A percentile compares a stretch with the other conserved stretches of the same genome.
Conservation (phyloP, 2,797 vertebrate genomes). For the Tapera naevia region DNA sequence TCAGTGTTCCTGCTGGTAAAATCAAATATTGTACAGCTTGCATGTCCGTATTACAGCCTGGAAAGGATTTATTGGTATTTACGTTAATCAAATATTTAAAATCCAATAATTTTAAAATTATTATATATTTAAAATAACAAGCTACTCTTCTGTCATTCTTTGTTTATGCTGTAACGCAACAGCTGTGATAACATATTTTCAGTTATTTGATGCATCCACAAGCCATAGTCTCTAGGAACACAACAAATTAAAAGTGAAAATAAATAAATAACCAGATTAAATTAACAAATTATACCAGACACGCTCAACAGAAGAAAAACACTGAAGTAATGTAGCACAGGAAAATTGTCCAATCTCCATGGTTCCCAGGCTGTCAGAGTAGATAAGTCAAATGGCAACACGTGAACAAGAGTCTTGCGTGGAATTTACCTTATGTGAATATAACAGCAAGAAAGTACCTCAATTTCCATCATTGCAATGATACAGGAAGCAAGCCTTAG, state of each 20-base stretch:
- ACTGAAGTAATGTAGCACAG: not conserved
- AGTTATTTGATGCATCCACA: constrained; percentile 33
- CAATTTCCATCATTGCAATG: not conserved
- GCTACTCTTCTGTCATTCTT: not conserved
- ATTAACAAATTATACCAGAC: not conserved
- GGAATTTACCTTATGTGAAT: not conserved
- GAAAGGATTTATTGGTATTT: not conserved
- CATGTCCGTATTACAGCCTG: not conserved
- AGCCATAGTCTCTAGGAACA: constrained; percentile 3
- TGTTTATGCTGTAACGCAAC: constrained; percentile 22
- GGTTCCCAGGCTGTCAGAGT: not conserved
- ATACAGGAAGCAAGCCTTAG: not conserved
- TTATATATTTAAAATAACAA: constrained; percentile 6
- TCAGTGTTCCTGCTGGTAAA: not conserved
- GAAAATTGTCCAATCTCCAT: not conserved
- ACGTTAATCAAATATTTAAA: not conserved
- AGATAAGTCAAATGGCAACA: not conserved
- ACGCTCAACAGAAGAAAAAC: not conserved
- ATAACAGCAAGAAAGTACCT: not conserved
- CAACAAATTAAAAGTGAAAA: constrained; percentile 51
- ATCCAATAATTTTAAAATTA: not conserved
- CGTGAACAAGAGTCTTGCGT: not conserved
- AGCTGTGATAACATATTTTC: constrained; percentile 51
- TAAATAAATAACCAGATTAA: constrained; percentile 23
- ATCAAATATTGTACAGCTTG: not conserved